A percentile compares a stretch with the other conserved stretches of the same genome.
Evolutionary conservation across 1,140 invertebrate genomes (phyloP).

Genomic region (Rhopalosiphum padi): DNA sequence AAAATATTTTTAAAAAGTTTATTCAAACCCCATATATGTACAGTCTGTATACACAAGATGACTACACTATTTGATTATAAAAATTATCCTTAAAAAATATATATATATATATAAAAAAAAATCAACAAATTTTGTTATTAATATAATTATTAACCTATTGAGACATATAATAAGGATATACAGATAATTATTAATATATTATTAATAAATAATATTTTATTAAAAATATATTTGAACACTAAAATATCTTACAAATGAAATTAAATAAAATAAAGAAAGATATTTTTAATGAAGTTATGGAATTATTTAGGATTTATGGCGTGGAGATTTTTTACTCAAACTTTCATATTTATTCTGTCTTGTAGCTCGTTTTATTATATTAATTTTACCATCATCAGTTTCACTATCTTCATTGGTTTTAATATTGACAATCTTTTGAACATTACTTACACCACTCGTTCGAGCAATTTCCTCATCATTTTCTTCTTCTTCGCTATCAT

Average conservation of each 20-base stretch:
- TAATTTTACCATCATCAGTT: neutral
- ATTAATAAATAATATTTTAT: neutral
- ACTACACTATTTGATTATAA: neutral
- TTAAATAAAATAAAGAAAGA: neutral
- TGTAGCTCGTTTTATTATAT: neutral
- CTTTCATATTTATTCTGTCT: neutral
- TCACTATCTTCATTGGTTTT: neutral
- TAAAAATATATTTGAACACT: neutral
- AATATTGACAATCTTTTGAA: neutral
- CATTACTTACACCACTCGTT: neutral
- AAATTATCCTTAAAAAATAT: neutral
- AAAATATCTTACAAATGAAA: neutral
- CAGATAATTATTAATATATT: neutral
- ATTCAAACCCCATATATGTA: no score
- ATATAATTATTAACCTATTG: neutral
- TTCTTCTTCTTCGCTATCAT: conserved; percentile 23
- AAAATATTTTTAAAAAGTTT: no score
- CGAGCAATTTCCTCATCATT: conserved; percentile 24
- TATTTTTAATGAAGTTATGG: neutral
- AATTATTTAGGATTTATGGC: conserved; percentile 61
- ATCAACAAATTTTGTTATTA: neutral
- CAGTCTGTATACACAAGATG: neutral
- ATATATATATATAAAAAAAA: neutral
- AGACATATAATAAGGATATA: neutral
- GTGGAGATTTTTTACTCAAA: neutral